These are phyloP conservation scores for Zenarchopterus dispar DNA, from an alignment of 2,797 vertebrate species.

Conservation along the genomic window DNA sequence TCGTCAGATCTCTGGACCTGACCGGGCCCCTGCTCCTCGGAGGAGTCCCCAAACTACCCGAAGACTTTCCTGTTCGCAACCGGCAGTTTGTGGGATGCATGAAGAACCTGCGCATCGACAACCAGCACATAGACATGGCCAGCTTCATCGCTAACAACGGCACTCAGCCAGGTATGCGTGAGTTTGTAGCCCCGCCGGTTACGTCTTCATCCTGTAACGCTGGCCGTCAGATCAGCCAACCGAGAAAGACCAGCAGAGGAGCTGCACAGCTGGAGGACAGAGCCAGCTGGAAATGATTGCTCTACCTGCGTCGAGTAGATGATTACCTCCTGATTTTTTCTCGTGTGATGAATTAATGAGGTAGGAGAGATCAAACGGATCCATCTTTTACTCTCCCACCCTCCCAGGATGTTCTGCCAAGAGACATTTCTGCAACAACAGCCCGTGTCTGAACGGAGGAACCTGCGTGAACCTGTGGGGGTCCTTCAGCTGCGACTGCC, in stretches of 20 bases:
- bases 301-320: slow-evolving; percentile 60
- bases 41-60: slow-evolving; percentile 91
- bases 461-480: slow-evolving; percentile 93
- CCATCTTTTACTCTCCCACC: slow-evolving; percentile 11
- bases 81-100: slow-evolving; percentile 94
- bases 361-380: slow-evolving; percentile 42
- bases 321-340: slow-evolving; percentile 37
- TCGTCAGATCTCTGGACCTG: slow-evolving; percentile 90
- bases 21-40: slow-evolving; percentile 93
- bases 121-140: slow-evolving; percentile 90
- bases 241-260: slow-evolving; percentile 23
- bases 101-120: slow-evolving; percentile 90
- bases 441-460: slow-evolving; percentile 89
- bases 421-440: slow-evolving; percentile 89
- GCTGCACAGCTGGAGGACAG: slow-evolving; percentile 43
- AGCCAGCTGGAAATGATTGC: slow-evolving; percentile 49
- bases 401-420: slow-evolving; percentile 89
- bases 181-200: background rate
- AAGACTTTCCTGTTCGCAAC: slow-evolving; percentile 90
- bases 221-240: slow-evolving; percentile 15
- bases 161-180: slow-evolving; percentile 86
- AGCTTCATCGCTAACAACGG: slow-evolving; percentile 95
- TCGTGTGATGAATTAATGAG: slow-evolving; percentile 55
- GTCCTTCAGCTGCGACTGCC: slow-evolving; percentile 90
- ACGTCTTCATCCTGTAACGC: slow-evolving; percentile 13